Percentiles rank a stretch among this genome's conserved stretches.
Evolutionary conservation across 2,888 invertebrate genomes (phyloP).

Genomic region (Oegoconia quadripuncta): DNA sequence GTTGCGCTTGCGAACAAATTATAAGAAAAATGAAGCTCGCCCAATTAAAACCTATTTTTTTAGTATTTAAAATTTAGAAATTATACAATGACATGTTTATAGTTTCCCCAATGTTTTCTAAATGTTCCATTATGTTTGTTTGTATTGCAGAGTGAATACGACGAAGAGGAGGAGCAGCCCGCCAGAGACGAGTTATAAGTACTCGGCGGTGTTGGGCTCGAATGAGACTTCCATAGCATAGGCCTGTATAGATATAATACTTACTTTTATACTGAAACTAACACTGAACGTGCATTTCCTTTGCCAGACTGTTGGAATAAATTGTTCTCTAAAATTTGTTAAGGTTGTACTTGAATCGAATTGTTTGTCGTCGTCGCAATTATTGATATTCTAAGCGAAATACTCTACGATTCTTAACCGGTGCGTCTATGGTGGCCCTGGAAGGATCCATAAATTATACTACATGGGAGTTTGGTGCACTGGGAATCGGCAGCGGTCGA

Average conservation of each 20-base stretch:
- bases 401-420: conserved; percentile 32
- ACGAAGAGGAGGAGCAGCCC: conserved; percentile 86
- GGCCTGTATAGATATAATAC: conserved; percentile 67
- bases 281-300: conserved; percentile 53
- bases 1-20: too few species aligned
- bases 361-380: conserved; percentile 17
- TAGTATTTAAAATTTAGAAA: too few species aligned
- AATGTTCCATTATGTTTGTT: too few species aligned
- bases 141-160: conserved; percentile 74
- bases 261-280: conserved; percentile 57
- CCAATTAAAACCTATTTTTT: too few species aligned
- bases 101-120: too few species aligned
- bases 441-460: too few species aligned
- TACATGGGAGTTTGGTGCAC: too few species aligned
- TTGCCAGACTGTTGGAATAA: conserved; percentile 58
- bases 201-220: conserved; percentile 35
- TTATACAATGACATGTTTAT: too few species aligned
- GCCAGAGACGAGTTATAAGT: conserved; percentile 89
- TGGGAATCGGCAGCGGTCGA: too few species aligned
- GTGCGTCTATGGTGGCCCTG: conserved; percentile 24
- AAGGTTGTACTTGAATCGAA: conserved; percentile 34
- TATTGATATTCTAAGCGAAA: conserved; percentile 42
- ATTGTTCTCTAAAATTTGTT: conserved; percentile 46
- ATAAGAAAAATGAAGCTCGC: too few species aligned
- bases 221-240: conserved; percentile 69